Conservation (phyloP, 2,797 vertebrate genomes). For the Sebastes minor region DNA sequence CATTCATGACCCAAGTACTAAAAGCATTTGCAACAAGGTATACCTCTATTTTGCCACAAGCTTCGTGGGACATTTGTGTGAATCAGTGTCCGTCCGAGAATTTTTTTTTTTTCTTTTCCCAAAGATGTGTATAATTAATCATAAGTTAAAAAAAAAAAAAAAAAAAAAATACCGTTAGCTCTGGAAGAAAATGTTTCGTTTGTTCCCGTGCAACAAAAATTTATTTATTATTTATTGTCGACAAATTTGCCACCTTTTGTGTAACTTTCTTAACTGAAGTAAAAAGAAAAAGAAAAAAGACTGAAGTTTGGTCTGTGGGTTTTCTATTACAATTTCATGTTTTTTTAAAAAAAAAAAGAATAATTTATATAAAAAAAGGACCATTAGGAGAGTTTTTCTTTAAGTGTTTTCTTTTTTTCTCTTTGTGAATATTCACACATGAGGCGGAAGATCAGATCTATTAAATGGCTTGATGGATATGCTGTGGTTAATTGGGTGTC, state of each 20-base stretch:
- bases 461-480: constrained; percentile 12
- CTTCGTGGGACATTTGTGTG: constrained; percentile 91
- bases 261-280: constrained; percentile 96
- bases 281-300: constrained; percentile 84
- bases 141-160: constrained; percentile 85
- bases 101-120: constrained; percentile 85
- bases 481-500: constrained; percentile 28
- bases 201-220: constrained; percentile 92
- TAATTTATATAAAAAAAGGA: background rate
- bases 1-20: constrained; percentile 85
- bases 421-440: background rate
- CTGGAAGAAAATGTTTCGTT: constrained; percentile 86
- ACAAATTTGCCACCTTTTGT: constrained; percentile 96
- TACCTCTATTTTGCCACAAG: constrained; percentile 97
- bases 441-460: background rate
- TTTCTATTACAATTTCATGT: constrained; percentile 81
- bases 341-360: constrained; percentile 11
- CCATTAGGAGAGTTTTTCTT: background rate
- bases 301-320: constrained; percentile 88
- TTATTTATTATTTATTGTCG: constrained; percentile 99
- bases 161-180: constrained; percentile 80
- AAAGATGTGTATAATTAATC: constrained; percentile 95
- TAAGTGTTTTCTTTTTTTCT: background rate
- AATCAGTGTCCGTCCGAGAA: constrained; percentile 88
- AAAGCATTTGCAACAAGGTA: constrained; percentile 98